A percentile compares a stretch with the other conserved stretches of the same genome.
phyloP scores from a whole-genome alignment of 2,113 vertebrate genomes.

The Calonectris borealis region DNA sequence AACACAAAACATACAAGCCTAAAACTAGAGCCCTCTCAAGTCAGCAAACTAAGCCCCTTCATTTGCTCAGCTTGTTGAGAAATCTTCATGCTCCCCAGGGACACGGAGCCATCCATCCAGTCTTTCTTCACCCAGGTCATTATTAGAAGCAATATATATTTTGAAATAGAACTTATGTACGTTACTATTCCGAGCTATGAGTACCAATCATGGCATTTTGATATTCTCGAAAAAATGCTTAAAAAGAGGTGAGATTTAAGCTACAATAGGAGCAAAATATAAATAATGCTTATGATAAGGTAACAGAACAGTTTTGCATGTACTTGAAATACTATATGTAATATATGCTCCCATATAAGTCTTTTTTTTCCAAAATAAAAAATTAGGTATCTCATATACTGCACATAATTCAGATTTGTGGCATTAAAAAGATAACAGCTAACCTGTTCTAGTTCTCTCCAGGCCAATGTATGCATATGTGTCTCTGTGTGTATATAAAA shows the following conservation, averaged over 20 bases:
- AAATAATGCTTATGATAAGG: not conserved
- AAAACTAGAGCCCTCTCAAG: conserved; percentile 16
- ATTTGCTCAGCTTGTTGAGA: not conserved
- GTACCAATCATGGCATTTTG: not conserved
- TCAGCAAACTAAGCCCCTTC: conserved; percentile 1
- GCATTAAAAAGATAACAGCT: not conserved
- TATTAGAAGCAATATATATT: not conserved
- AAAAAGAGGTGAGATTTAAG: not conserved
- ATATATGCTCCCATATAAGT: not conserved
- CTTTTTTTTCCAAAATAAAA: not conserved
- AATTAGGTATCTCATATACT: not conserved
- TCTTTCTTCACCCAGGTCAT: not conserved
- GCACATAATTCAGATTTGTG: not conserved
- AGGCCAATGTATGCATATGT: not conserved
- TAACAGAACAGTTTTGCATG: not conserved
- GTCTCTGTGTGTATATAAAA: not conserved
- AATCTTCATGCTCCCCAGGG: not conserved
- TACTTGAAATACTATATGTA: not conserved
- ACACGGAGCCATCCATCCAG: not conserved
- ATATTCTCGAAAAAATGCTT: not conserved
- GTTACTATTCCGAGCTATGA: not conserved
- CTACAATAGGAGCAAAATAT: not conserved
- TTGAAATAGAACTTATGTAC: not conserved
- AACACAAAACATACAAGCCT: conserved; percentile 32
- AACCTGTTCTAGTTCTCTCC: not conserved